phyloP scores from a whole-genome alignment of 1,140 invertebrate species.

The Battus philenor region DNA sequence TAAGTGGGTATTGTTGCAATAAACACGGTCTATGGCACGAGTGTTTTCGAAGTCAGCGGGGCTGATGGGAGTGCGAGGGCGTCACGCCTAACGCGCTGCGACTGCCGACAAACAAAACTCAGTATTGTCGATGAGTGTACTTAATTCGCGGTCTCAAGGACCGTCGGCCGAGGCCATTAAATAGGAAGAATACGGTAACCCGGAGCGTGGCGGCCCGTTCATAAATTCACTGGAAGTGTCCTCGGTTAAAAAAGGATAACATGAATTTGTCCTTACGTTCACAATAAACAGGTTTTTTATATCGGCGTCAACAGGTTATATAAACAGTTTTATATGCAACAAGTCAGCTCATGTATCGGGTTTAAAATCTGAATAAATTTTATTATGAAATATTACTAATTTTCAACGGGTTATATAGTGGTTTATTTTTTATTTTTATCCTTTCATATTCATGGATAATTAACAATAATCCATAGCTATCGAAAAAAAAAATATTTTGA shows the following conservation, averaged over 20 bases:
- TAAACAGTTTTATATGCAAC: too few species aligned
- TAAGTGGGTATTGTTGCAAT: constrained; percentile 62
- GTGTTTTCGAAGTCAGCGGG: constrained; percentile 57
- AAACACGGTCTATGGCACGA: constrained; percentile 45
- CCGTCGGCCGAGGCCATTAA: constrained; percentile 42
- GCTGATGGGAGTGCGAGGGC: constrained; percentile 53
- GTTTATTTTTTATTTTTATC: too few species aligned
- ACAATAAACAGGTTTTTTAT: constrained; percentile 7
- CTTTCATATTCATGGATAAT: too few species aligned
- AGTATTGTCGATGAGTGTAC: constrained; percentile 63
- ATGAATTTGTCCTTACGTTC: not conserved
- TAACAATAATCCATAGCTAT: too few species aligned
- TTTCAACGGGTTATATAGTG: too few species aligned
- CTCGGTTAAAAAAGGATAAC: constrained; percentile 1
- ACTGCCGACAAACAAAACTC: constrained; percentile 64
- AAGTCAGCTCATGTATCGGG: too few species aligned
- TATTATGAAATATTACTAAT: too few species aligned
- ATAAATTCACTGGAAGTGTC: constrained; percentile 6
- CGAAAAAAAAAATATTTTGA: too few species aligned
- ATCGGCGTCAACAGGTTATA: too few species aligned
- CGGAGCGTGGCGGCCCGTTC: not conserved
- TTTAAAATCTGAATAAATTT: too few species aligned
- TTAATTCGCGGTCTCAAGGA: constrained; percentile 47
- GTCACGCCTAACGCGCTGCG: constrained; percentile 60
- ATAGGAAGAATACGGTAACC: constrained; percentile 28